phyloP scores from a whole-genome alignment of 2,113 vertebrate species.

The Labrus mixtus region DNA sequence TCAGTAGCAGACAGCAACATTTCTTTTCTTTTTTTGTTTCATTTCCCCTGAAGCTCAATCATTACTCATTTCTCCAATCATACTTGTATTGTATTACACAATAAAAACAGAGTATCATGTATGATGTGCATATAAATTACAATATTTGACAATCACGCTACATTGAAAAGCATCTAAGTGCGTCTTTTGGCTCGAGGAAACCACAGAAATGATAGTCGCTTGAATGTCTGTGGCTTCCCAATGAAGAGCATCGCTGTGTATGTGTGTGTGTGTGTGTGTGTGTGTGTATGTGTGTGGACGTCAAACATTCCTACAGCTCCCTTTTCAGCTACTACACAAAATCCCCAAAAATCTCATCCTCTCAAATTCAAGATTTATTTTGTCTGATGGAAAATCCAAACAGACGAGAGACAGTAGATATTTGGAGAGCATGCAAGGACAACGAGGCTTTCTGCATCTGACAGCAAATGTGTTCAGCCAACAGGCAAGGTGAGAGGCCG shows the following conservation, averaged over 20 bases:
- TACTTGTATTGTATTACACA: slow-evolving; percentile 19
- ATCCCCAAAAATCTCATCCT: slow-evolving; percentile 30
- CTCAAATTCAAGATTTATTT: slow-evolving; percentile 29
- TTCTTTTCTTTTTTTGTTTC: background rate
- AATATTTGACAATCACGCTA: slow-evolving; percentile 7
- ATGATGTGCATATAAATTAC: background rate
- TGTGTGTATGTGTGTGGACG: background rate
- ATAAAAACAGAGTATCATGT: slow-evolving; percentile 18
- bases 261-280: slow-evolving; percentile 4
- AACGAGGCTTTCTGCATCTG: slow-evolving; percentile 4
- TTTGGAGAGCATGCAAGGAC: background rate
- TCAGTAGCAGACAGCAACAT: slow-evolving; percentile 4
- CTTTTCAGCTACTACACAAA: slow-evolving; percentile 42
- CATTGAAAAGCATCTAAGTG: slow-evolving; percentile 42
- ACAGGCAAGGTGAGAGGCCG: slow-evolving; percentile 17
- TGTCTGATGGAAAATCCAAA: slow-evolving; percentile 34
- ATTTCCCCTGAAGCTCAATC: slow-evolving; percentile 13
- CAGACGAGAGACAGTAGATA: background rate
- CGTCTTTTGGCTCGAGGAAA: slow-evolving; percentile 23
- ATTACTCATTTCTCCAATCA: slow-evolving; percentile 16
- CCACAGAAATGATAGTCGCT: slow-evolving; percentile 47
- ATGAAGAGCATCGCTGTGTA: slow-evolving; percentile 34
- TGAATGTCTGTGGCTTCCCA: slow-evolving; percentile 52
- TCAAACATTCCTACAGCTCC: slow-evolving; percentile 45
- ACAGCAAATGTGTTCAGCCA: slow-evolving; percentile 1